Percentiles rank a stretch among this genome's conserved stretches.
Evolutionary conservation across 2,888 invertebrate genomes (phyloP).

Genomic region (Rhamphomyia laevipes): DNA sequence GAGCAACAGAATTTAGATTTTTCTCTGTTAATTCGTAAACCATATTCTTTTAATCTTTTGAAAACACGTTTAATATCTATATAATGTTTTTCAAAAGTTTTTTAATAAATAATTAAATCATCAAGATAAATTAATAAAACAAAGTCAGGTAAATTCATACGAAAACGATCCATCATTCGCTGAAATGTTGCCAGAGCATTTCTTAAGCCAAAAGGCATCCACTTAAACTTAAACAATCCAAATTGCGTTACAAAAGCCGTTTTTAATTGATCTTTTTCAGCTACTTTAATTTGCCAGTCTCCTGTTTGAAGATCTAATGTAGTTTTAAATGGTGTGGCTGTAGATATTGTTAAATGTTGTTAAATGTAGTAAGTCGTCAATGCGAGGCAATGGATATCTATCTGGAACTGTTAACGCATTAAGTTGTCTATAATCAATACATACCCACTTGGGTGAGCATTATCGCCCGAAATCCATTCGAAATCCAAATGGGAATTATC

Average conservation of each 20-base stretch:
- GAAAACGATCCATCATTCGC: constrained; percentile 7
- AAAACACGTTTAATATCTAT: constrained; percentile 19
- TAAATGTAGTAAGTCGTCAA: background rate
- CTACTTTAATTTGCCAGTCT: constrained; percentile 8
- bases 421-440: constrained; percentile 4
- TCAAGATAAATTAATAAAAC: constrained; percentile 19
- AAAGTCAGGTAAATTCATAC: background rate
- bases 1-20: constrained; percentile 6
- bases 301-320: constrained; percentile 11
- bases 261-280: constrained; percentile 14
- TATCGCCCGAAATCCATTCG: no score
- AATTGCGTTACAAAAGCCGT: constrained; percentile 25
- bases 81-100: constrained; percentile 16
- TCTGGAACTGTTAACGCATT: constrained; percentile 8
- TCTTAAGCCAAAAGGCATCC: constrained; percentile 25
- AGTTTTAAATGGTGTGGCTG: constrained; percentile 13
- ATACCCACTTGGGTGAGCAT: no score
- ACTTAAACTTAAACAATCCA: constrained; percentile 20
- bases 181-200: constrained; percentile 22
- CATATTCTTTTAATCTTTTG: constrained; percentile 15
- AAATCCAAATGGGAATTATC: no score
- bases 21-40: constrained; percentile 12
- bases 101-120: constrained; percentile 19
- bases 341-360: constrained; percentile 2
- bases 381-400: constrained; percentile 1